phyloP scores from a whole-genome alignment of 2,113 vertebrate genomes.

The Trogon surrucura region DNA sequence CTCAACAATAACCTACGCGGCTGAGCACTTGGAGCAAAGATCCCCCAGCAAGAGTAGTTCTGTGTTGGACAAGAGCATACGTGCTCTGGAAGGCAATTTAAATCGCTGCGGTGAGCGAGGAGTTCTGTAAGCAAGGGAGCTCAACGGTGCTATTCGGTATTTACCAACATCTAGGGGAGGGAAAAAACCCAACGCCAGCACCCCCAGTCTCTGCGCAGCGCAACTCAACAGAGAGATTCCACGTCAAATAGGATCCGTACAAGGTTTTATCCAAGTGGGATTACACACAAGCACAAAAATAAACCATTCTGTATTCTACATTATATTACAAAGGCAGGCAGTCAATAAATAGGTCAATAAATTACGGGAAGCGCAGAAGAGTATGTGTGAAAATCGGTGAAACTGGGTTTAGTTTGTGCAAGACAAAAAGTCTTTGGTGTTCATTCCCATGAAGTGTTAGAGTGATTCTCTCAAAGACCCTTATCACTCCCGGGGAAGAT shows the following conservation, averaged over 20 bases:
- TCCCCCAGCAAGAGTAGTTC: neutral
- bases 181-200: neutral
- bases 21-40: neutral
- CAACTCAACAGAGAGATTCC: neutral
- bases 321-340: slow-evolving; percentile 78
- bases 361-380: slow-evolving; percentile 73
- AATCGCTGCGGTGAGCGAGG: neutral
- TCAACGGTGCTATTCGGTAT: rapidly evolving
- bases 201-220: neutral
- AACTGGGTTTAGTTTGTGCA: neutral
- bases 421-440: slow-evolving; percentile 3
- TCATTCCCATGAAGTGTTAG: slow-evolving; percentile 26
- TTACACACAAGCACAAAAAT: slow-evolving; percentile 76
- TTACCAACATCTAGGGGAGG: neutral
- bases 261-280: slow-evolving; percentile 49
- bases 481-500: slow-evolving; percentile 58
- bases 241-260: neutral
- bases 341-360: slow-evolving; percentile 85
- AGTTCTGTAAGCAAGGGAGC: neutral
- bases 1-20: neutral
- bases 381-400: slow-evolving; percentile 28
- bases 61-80: rapidly evolving
- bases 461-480: slow-evolving; percentile 43
- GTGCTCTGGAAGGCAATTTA: neutral
- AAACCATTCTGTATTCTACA: slow-evolving; percentile 82